Conservation (phyloP, 1,140 invertebrate genomes). For the Coenobita brevimanus region DNA sequence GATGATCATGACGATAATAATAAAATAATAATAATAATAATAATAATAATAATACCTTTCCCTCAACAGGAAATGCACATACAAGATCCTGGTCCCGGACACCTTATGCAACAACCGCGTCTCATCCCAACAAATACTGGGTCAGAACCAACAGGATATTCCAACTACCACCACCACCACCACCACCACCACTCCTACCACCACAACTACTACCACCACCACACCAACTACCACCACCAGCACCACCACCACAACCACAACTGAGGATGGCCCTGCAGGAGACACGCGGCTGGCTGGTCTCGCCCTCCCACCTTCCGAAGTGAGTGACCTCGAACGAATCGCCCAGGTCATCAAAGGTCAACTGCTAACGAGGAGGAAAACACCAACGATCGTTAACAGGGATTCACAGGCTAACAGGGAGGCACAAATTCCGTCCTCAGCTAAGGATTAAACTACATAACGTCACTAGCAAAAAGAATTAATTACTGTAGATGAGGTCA, state of each 20-base stretch:
- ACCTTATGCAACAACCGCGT: slow-evolving; percentile 20
- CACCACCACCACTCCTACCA: background rate
- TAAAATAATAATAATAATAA: background rate
- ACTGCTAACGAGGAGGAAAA: slow-evolving; percentile 23
- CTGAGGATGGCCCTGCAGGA: background rate
- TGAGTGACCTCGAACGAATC: slow-evolving; percentile 39
- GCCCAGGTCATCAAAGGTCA: slow-evolving; percentile 47
- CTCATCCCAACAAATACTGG: slow-evolving; percentile 14
- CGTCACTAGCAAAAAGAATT: too few relatives aligned
- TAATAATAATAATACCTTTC: background rate
- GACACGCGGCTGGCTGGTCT: background rate
- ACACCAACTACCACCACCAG: background rate
- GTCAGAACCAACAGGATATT: background rate
- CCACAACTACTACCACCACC: background rate
- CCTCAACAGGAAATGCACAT: slow-evolving; percentile 34
- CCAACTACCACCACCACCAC: background rate
- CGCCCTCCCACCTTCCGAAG: background rate
- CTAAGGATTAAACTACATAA: too few relatives aligned
- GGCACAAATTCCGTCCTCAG: too few relatives aligned
- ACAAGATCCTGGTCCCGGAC: slow-evolving; percentile 36
- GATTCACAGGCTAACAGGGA: too few relatives aligned
- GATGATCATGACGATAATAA: slow-evolving; percentile 1
- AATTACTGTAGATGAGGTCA: too few relatives aligned
- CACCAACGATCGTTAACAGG: too few relatives aligned
- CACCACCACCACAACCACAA: background rate